Base-by-base conservation (phyloP, 2,888 invertebrate genomes). In the Thyatira batis region DNA sequence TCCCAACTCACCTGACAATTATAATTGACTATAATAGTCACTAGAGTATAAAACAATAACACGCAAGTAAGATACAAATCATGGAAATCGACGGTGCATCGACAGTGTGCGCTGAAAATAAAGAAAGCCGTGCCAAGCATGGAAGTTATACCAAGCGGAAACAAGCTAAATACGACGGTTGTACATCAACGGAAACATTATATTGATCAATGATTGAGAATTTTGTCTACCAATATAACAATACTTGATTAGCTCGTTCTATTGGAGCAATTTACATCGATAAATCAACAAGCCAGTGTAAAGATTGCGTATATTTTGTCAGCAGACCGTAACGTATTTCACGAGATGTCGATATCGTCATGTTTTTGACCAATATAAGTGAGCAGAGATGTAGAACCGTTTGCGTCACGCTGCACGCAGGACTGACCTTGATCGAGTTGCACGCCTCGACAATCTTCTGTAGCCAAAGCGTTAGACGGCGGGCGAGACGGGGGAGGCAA, bases 371-470 rank as follows among this genome's bases (percentile, higher is more conserved):
- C 74, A 67, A 71, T 70, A 77, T 71, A 72, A 67, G 65, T 58
- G 60, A 64, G 67, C 66, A 63, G 57, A 68, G 65, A 67, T 60
- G 65, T 67, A 63, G 53, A 58, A 69, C 61, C 57, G 69, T 60
- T 65, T 58, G 62, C 63, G 51, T 63, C 64, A 61, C 49, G 33
- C 60, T 57, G 63, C 81, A 82, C 82, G 78, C 79, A 65, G 74
- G 69, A 91, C 91, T 90, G 80, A 97, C 97, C 97, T 97, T 97
- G 88, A 97, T 95, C 84, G 96, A 96, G 94, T 97, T 96, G 96
- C 97, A 97, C 94, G 97, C 96, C 94, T 97, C 97, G 94, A 96
- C 94, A 95, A 97, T 96, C 96, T 97, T 97, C 97, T 96, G 96
- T 93, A 73, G 84, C 76, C 83, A 86, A 84, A 89, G 88, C 84